Base-by-base conservation (phyloP, 2,888 invertebrate species). In the Archips xylosteana region DNA sequence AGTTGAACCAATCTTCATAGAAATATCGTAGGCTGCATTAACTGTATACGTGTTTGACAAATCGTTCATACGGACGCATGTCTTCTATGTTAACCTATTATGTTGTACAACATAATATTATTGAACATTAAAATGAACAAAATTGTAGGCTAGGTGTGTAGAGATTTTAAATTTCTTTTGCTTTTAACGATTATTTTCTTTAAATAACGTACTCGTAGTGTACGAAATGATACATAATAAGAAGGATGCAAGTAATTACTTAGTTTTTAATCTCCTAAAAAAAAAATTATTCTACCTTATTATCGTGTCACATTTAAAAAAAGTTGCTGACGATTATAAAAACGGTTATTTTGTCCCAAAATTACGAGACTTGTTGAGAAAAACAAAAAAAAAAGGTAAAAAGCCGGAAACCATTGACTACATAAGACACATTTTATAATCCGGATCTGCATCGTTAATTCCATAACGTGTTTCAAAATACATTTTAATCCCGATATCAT, bases 11-110 rank as follows among this genome's bases (percentile, higher is more conserved):
- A 67, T 63, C 62, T 62, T 67, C 51, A 66, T 66, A 54, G 51
- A 34, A 59, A 36, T 61, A 32, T 61, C 67, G 61, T 61, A 34
- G 72, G 57, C n/a, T 66, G 51, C 59, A 49, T 68, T 63, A 65
- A 78, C 77, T 75, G 78, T 81, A 82, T 78, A 82, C 78, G 78
- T 82, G 80, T 81, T 82, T 86, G 86, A 86, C 85, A 86, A 86
- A 86, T 86, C 80, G 82, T 79, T 77, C 77, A 39, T 39, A 39
- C 39, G 39, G 39, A 39, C 39, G 39, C 73, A 64, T 54, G 51
- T 65, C 65, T 15, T 5, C 65, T 15, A 15, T 6, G 36, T 62
- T 23, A 45, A 12, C 15, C 42, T 62, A 62, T 62, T 23, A 45
- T 45, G 15, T 62, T 62, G 23, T 45, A 62, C 23, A 62, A 61